phyloP scores from a whole-genome alignment of 2,888 invertebrate species.

The Leistus spinibarbis region DNA sequence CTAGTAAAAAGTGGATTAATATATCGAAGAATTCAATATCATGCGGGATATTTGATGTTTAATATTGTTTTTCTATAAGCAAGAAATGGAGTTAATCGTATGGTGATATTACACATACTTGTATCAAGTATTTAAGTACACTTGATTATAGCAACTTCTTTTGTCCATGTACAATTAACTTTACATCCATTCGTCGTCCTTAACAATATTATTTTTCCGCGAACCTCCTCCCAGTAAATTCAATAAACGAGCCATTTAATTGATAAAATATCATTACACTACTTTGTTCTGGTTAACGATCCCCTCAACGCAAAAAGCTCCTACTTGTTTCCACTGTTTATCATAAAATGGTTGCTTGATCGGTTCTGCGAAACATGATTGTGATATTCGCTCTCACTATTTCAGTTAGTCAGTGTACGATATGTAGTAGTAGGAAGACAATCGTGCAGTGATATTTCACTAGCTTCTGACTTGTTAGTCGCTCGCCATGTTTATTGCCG shows the following conservation, averaged over 20 bases:
- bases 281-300: conserved; percentile 22
- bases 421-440: too few species aligned
- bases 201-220: conserved; percentile 10
- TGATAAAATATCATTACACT: conserved; percentile 29
- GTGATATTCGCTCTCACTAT: neutral
- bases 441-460: neutral
- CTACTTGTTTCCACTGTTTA: conserved; percentile 3
- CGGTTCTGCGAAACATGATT: conserved; percentile 14
- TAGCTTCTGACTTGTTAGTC: neutral
- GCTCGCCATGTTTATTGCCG: neutral
- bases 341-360: conserved; percentile 8
- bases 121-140: too few species aligned
- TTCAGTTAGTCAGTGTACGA: neutral
- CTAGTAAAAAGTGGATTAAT: neutral
- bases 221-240: conserved; percentile 12
- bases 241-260: conserved; percentile 31
- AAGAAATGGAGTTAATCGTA: neutral
- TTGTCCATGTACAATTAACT: neutral
- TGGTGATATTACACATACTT: neutral
- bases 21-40: too few species aligned
- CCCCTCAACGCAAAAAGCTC: neutral
- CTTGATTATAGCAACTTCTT: neutral
- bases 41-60: too few species aligned
- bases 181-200: neutral
- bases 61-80: neutral